Evolutionary conservation across 1,140 invertebrate species (phyloP).

Genomic region (Himalopsyche phryganea): DNA sequence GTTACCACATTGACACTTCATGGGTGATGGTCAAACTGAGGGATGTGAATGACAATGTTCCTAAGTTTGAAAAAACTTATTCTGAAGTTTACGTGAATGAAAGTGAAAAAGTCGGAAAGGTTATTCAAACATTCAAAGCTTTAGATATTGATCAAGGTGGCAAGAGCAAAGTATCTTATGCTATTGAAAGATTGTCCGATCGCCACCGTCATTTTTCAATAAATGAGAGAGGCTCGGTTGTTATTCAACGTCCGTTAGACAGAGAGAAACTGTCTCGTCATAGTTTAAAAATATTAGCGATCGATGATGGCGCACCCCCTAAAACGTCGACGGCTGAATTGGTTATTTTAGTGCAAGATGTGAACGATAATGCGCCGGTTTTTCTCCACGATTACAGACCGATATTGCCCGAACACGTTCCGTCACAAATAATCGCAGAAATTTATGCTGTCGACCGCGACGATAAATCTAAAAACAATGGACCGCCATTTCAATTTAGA

Average conservation of each 20-base stretch:
- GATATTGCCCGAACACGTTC: constrained; percentile 60
- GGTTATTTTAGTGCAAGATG: constrained; percentile 61
- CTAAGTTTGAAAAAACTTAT: constrained; percentile 58
- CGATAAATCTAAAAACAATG: constrained; percentile 60
- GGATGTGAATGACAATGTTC: constrained; percentile 63
- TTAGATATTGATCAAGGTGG: constrained; percentile 60
- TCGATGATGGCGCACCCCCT: constrained; percentile 60
- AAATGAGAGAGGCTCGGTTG: constrained; percentile 58
- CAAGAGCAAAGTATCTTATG: constrained; percentile 53
- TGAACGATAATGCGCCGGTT: constrained; percentile 63
- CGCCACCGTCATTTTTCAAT: constrained; percentile 58
- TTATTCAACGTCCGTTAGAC: constrained; percentile 56
- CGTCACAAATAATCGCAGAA: constrained; percentile 58
- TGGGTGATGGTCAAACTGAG: constrained; percentile 60
- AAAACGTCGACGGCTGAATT: constrained; percentile 65
- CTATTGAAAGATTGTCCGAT: constrained; percentile 58
- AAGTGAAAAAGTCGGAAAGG: constrained; percentile 59
- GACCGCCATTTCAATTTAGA: constrained; percentile 61
- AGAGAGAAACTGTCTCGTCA: constrained; percentile 57
- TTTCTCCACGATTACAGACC: constrained; percentile 60
- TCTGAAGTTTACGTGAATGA: constrained; percentile 62
- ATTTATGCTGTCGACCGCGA: constrained; percentile 63
- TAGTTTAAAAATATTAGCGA: constrained; percentile 58
- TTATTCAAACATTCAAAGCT: constrained; percentile 59
- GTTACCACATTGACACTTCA: constrained; percentile 60